phyloP scores from a whole-genome alignment of 2,113 vertebrate genomes.

The Salvelinus sp. region DNA sequence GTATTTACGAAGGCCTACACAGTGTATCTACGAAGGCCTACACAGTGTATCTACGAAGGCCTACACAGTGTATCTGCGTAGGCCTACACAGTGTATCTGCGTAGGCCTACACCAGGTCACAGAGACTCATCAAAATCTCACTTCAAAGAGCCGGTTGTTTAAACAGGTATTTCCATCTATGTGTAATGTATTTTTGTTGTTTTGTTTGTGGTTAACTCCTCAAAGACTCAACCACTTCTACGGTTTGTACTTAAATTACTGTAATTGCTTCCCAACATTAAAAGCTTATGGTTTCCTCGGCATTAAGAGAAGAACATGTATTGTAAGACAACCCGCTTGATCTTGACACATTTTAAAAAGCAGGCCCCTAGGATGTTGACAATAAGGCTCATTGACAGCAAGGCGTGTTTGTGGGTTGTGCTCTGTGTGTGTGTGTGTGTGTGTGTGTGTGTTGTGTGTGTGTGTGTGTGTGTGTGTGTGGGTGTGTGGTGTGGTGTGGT shows the following conservation, averaged over 20 bases:
- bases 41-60: no score
- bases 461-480: no score
- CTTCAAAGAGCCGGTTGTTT: no score
- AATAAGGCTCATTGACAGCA: slow-evolving; percentile 58
- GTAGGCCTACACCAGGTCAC: no score
- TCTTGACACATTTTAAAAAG: slow-evolving; percentile 71
- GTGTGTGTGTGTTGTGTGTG: no score
- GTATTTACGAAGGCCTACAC: no score
- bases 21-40: no score
- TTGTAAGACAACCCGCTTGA: slow-evolving; percentile 73
- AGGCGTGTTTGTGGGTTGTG: slow-evolving; percentile 52
- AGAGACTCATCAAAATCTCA: no score
- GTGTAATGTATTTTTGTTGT: slow-evolving; percentile 25
- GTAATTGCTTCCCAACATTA: slow-evolving; percentile 71
- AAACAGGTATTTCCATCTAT: slow-evolving; percentile 5
- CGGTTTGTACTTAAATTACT: slow-evolving; percentile 70
- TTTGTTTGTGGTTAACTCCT: slow-evolving; percentile 66
- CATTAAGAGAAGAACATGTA: slow-evolving; percentile 64
- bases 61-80: accelerated
- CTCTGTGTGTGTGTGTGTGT: no score
- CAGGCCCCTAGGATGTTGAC: slow-evolving; percentile 64
- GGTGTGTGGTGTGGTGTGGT: no score
- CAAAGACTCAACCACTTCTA: slow-evolving; percentile 63
- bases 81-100: no score
- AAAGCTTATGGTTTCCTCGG: slow-evolving; percentile 63